These are phyloP conservation scores for Cnemophilus loriae DNA, from an alignment of 2,113 vertebrate genomes.

Conservation along the genomic window DNA sequence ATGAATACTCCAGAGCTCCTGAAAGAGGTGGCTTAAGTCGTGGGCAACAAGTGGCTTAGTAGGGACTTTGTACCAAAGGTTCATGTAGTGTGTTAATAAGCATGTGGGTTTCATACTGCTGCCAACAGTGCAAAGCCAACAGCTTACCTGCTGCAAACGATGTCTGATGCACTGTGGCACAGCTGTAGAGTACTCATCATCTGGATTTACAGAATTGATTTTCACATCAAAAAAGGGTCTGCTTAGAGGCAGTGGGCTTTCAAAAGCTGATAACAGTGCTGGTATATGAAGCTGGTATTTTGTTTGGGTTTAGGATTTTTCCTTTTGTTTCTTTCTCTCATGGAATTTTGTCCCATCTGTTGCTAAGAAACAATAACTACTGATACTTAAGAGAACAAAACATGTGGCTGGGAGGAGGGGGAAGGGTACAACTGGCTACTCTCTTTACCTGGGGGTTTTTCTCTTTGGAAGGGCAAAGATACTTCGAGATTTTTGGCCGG, in stretches of 20 bases:
- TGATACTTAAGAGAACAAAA: too few species aligned
- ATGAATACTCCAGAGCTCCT: background rate
- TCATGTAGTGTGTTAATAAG: background rate
- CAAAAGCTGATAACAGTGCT: background rate
- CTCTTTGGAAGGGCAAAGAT: too few species aligned
- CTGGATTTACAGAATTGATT: background rate
- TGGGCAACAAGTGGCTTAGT: fast-evolving
- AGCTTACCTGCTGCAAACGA: background rate
- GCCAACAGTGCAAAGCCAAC: background rate
- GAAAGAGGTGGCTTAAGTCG: background rate
- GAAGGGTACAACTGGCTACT: too few species aligned
- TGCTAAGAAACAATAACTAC: too few species aligned
- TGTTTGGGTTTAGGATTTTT: too few species aligned
- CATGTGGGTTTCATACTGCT: background rate
- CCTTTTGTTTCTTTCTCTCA: too few species aligned
- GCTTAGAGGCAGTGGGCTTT: background rate
- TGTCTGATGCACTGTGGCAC: background rate
- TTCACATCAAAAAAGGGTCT: background rate
- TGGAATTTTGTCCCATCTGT: too few species aligned
- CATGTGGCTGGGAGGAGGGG: too few species aligned
- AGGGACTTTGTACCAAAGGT: background rate
- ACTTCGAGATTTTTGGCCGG: too few species aligned
- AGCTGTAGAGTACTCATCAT: fast-evolving
- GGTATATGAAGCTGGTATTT: background rate
- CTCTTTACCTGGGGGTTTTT: too few species aligned